These are phyloP conservation scores for Sinella curviseta DNA, from an alignment of 1,140 invertebrate genomes.

Conservation along the genomic window DNA sequence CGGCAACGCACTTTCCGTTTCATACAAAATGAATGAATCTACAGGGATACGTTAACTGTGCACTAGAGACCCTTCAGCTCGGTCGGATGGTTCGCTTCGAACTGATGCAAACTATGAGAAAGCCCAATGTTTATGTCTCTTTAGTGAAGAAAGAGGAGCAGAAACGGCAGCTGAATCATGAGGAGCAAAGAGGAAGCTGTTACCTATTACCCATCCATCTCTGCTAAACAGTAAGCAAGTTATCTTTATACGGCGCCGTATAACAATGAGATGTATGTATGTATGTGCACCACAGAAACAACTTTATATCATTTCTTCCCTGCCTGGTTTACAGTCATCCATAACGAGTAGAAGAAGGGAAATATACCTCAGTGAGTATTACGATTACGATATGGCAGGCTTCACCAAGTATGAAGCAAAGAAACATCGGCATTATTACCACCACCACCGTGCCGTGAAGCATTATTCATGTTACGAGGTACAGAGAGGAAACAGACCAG, in stretches of 20 bases:
- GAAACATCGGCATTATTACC: neutral
- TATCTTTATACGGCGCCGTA: no score
- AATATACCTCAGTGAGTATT: neutral
- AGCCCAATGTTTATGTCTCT: conserved; percentile 6
- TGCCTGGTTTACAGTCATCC: no score
- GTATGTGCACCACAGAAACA: no score
- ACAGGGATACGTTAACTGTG: neutral
- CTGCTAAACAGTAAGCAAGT: neutral
- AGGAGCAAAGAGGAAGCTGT: neutral
- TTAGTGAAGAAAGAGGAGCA: neutral
- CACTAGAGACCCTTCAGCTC: conserved; percentile 18
- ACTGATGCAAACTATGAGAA: neutral
- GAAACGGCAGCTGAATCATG: conserved; percentile 11
- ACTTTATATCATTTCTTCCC: no score
- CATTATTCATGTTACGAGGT: neutral
- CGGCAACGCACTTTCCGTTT: neutral
- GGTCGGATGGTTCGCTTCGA: conserved; percentile 7
- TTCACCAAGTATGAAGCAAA: neutral
- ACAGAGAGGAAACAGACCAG: neutral
- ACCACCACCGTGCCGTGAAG: neutral
- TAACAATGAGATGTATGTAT: no score
- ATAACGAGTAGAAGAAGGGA: no score
- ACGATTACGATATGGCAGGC: neutral
- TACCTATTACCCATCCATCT: conserved; percentile 18
- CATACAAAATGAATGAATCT: neutral